Conservation (phyloP, 2,888 invertebrate species). For the Diaphora mendica region DNA sequence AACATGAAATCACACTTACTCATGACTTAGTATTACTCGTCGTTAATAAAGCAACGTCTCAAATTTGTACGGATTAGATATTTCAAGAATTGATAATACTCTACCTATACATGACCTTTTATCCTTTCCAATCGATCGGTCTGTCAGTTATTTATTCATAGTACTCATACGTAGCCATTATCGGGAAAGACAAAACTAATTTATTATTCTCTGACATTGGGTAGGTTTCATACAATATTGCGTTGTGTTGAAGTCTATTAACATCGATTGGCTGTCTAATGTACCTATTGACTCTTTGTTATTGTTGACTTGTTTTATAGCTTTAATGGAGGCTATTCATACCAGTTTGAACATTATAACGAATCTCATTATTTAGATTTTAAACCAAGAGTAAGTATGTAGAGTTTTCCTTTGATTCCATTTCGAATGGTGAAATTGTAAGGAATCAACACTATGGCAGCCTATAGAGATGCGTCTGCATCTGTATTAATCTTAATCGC, state of each 20-base stretch:
- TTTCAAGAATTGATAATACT: background rate
- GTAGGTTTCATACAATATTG: background rate
- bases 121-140: slow-evolving; percentile 4
- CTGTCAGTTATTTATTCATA: background rate
- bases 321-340: background rate
- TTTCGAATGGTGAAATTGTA: too few relatives aligned
- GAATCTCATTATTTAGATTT: background rate
- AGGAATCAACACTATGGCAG: too few relatives aligned
- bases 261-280: background rate
- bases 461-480: too few relatives aligned
- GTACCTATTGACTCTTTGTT: background rate
- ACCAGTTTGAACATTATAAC: background rate
- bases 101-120: background rate
- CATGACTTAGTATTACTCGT: background rate
- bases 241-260: background rate
- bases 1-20: background rate
- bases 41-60: background rate
- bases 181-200: background rate
- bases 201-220: background rate
- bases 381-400: background rate
- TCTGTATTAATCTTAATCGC: too few relatives aligned
- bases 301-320: background rate
- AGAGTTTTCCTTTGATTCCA: too few relatives aligned
- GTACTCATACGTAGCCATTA: slow-evolving; percentile 1
- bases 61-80: background rate